phyloP scores from a whole-genome alignment of 2,888 invertebrate species.

The Pomacea canaliculata region DNA sequence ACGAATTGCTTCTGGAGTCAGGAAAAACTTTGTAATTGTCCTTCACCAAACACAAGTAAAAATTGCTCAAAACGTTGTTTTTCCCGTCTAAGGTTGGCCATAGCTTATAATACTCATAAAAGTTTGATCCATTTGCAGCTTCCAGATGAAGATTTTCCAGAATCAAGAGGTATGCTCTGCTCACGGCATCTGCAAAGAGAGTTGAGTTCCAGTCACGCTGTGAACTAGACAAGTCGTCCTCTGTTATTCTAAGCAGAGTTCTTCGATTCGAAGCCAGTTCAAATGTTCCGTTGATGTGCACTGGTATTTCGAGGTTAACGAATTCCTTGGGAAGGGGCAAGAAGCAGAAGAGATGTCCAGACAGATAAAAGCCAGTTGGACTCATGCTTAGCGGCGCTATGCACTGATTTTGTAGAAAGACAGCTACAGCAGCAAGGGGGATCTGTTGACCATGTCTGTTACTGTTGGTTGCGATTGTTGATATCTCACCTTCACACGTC shows the following conservation, averaged over 20 bases:
- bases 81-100: not conserved
- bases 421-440: slow-evolving; percentile 32
- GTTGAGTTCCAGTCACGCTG: slow-evolving; percentile 47
- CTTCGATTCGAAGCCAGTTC: slow-evolving; percentile 57
- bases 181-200: slow-evolving; percentile 41
- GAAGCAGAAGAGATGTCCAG: slow-evolving; percentile 43
- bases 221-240: slow-evolving; percentile 49
- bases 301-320: slow-evolving; percentile 41
- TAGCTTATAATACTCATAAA: slow-evolving; percentile 25
- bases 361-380: slow-evolving; percentile 38
- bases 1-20: not conserved
- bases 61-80: slow-evolving; percentile 9
- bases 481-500: slow-evolving; percentile 33
- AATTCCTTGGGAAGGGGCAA: slow-evolving; percentile 31
- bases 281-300: slow-evolving; percentile 64
- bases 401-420: not conserved
- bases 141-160: slow-evolving; percentile 37
- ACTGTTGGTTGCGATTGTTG: slow-evolving; percentile 15
- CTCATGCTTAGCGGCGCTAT: not conserved
- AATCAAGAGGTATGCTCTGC: slow-evolving; percentile 39
- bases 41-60: slow-evolving; percentile 14
- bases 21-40: slow-evolving; percentile 10
- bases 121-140: not conserved
- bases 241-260: slow-evolving; percentile 42
- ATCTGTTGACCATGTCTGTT: slow-evolving; percentile 30